phyloP scores from a whole-genome alignment of 2,888 invertebrate genomes.

The Mythimna pallens region DNA sequence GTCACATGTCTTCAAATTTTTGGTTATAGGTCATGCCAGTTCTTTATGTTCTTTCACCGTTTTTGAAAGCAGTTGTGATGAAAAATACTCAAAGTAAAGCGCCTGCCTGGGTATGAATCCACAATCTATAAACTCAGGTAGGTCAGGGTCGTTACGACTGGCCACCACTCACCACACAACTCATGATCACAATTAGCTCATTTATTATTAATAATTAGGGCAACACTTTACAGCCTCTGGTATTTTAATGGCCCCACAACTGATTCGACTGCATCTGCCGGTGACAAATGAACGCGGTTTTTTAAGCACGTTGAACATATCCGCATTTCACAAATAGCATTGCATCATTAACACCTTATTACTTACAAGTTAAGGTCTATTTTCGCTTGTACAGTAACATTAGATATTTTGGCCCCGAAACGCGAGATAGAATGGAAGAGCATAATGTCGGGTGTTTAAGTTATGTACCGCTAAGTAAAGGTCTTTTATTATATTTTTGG shows the following conservation, averaged over 20 bases:
- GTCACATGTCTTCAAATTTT: not conserved
- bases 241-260: constrained; percentile 70
- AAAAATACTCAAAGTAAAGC: too few species aligned
- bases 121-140: too few species aligned
- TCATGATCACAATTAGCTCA: too few species aligned
- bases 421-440: constrained; percentile 76
- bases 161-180: too few species aligned
- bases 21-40: too few species aligned
- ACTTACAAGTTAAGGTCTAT: constrained; percentile 59
- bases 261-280: constrained; percentile 88
- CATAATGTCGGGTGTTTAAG: constrained; percentile 84
- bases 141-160: too few species aligned
- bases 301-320: constrained; percentile 86
- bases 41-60: too few species aligned
- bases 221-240: constrained; percentile 21
- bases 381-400: constrained; percentile 35
- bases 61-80: too few species aligned
- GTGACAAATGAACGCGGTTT: constrained; percentile 89
- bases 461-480: constrained; percentile 81
- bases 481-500: constrained; percentile 76
- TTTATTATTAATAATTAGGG: not conserved
- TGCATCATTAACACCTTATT: constrained; percentile 62
- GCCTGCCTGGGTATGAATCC: not conserved
- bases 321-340: constrained; percentile 69
- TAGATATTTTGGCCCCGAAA: constrained; percentile 54